A percentile compares a stretch with the other conserved stretches of the same genome.
Evolutionary conservation across 2,113 vertebrate species (phyloP).

Genomic region (Ophthalmolycus amberensis): DNA sequence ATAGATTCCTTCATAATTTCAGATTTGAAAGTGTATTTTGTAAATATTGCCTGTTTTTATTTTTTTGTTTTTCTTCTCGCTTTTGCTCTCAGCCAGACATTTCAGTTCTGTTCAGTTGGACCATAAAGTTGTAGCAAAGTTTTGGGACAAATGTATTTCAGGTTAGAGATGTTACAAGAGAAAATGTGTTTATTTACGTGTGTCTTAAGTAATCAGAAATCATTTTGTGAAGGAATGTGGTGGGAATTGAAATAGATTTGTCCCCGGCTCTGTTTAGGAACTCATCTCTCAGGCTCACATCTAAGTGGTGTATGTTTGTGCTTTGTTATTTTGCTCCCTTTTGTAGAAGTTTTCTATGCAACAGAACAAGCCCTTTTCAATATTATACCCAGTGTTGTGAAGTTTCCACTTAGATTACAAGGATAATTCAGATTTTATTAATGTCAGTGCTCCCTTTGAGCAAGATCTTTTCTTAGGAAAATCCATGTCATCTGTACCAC

Average conservation of each 20-base stretch:
- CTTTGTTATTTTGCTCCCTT: slow-evolving; percentile 75
- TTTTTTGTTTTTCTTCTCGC: slow-evolving; percentile 2
- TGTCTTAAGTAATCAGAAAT: slow-evolving; percentile 33
- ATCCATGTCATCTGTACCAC: slow-evolving; percentile 25
- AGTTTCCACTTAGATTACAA: slow-evolving; percentile 41
- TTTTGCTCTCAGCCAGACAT: slow-evolving; percentile 34
- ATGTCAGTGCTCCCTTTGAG: slow-evolving; percentile 71
- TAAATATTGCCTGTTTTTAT: slow-evolving; percentile 12
- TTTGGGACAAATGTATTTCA: slow-evolving; percentile 58
- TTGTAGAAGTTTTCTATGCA: slow-evolving; percentile 85
- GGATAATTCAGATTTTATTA: slow-evolving; percentile 50
- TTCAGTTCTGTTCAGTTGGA: slow-evolving; percentile 50
- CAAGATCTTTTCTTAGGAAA: slow-evolving; percentile 59
- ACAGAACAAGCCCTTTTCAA: slow-evolving; percentile 69
- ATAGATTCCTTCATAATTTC: slow-evolving; percentile 27
- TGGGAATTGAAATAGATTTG: slow-evolving; percentile 51
- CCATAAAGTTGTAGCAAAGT: slow-evolving; percentile 52
- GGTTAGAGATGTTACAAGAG: slow-evolving; percentile 37
- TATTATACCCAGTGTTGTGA: slow-evolving; percentile 58
- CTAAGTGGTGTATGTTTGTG: slow-evolving; percentile 69
- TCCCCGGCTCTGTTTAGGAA: slow-evolving; percentile 51
- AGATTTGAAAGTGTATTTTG: slow-evolving; percentile 36
- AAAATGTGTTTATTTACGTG: slow-evolving; percentile 64
- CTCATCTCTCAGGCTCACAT: slow-evolving; percentile 79
- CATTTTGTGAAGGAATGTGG: slow-evolving; percentile 30